Base-by-base conservation (phyloP, 2,113 vertebrate genomes). In the Podarcis cretensis region DNA sequence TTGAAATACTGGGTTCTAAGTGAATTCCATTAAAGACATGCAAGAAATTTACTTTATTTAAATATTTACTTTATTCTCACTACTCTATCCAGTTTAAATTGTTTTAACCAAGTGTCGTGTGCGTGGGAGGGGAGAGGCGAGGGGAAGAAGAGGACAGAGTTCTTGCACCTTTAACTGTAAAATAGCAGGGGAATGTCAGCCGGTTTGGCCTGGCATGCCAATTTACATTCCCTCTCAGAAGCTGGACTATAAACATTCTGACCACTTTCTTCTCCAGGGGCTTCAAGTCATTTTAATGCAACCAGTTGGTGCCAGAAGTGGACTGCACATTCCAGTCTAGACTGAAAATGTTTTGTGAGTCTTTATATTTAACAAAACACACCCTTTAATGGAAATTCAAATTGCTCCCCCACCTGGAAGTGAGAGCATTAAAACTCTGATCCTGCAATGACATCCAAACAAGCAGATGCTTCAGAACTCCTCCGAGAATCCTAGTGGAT, bases 51-150 rank as follows among this genome's bases (percentile, higher is more conserved):
- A 18, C 81, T 69, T 87, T 2, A 27, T 74, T 88, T 89, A 91
- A 94, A 93, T 94, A 91, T 93, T 95, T 92, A 86, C 84, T 75
- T 65, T 84, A 71, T 40, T n/a, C 78, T 20, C 6, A 20, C 32
- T 6, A 40, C 74, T 37, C 35, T 20, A 54, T 68, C 81, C 14
- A 65, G 87, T 87, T 86, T 76, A 83, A 37, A 91, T 89, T 91
- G 69, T 88, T 89, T 85, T 82, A 59, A 78, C 12, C 10, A 37
- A 86, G 48, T 89, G 80, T 54, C 63, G 23, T 13, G 59, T 57
- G 48, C 18, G 23, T 37, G n/a, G 6, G 13, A 14, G 18, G 32
- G 14, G 35, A 4, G 23, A 23, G 32, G 65, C 10, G 8, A 88
- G 89, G 81, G 10, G 16, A 87, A 86, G 25, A 5, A 32, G 69